These are phyloP conservation scores for Sesia bembeciformis DNA, from an alignment of 2,888 invertebrate genomes.

Conservation along the genomic window DNA sequence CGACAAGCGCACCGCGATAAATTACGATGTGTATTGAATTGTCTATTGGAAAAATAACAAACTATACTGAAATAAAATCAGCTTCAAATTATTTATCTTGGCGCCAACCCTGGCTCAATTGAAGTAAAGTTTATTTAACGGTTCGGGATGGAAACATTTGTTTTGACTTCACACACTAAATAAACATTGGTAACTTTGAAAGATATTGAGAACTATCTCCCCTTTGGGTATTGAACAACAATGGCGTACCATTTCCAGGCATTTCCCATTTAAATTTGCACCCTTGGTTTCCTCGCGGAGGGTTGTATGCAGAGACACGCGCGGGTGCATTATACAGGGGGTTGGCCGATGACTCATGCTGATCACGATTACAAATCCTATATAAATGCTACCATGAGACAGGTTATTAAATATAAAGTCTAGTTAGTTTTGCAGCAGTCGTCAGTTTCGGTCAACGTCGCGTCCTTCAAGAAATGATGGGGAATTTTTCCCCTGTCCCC, in stretches of 20 bases:
- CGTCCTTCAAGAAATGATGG: no score
- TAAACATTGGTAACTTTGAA: constrained; percentile 56
- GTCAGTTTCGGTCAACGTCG: no score
- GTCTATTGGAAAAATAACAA: no score
- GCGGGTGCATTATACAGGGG: constrained; percentile 25
- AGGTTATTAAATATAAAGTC: no score
- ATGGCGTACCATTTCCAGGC: constrained; percentile 67
- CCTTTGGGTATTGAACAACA: constrained; percentile 51
- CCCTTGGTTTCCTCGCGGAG: constrained; percentile 45
- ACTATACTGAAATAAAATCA: neutral
- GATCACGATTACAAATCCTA: neutral
- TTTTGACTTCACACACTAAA: constrained; percentile 57
- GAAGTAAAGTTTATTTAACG: constrained; percentile 16
- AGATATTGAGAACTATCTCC: constrained; percentile 56
- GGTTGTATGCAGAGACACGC: constrained; percentile 11
- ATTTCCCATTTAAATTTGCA: constrained; percentile 65
- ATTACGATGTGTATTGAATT: no score
- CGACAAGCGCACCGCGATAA: no score
- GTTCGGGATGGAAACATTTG: constrained; percentile 16
- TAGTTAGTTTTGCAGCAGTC: no score
- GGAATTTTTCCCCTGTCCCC: no score
- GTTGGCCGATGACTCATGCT: constrained; percentile 24
- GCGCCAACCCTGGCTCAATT: constrained; percentile 1
- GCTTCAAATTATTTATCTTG: neutral
- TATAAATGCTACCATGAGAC: neutral